phyloP scores from a whole-genome alignment of 1,140 invertebrate genomes.

The Drosophila bocqueti region DNA sequence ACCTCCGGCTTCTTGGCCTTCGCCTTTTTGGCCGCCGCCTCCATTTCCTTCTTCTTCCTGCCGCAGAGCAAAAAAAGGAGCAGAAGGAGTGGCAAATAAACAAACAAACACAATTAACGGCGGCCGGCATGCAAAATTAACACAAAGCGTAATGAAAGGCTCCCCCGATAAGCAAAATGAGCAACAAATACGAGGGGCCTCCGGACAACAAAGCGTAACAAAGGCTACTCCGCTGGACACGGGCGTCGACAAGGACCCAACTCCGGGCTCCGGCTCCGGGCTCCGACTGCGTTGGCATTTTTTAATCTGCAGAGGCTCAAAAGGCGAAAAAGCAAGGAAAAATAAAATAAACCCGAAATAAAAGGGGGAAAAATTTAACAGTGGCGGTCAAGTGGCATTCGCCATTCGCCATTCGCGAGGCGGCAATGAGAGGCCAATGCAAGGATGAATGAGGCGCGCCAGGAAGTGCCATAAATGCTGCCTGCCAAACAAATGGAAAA shows the following conservation, averaged over 20 bases:
- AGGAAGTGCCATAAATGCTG: constrained; percentile 81
- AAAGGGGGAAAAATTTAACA: constrained; percentile 43
- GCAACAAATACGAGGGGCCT: constrained; percentile 59
- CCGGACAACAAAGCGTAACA: constrained; percentile 64
- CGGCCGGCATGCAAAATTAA: constrained; percentile 70
- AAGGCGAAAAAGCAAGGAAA: constrained; percentile 24
- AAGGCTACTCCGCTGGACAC: constrained; percentile 49
- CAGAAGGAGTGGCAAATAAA: constrained; percentile 49
- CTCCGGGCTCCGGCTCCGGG: constrained; percentile 25
- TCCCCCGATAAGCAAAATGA: constrained; percentile 81
- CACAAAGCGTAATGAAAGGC: constrained; percentile 82
- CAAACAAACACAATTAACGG: constrained; percentile 77
- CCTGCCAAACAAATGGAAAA: constrained; percentile 64
- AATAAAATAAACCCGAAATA: constrained; percentile 27
- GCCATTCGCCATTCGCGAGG: constrained; percentile 23
- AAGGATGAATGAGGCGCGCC: constrained; percentile 59
- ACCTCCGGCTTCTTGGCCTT: constrained; percentile 37
- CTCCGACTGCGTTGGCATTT: constrained; percentile 55
- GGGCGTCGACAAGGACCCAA: constrained; percentile 34
- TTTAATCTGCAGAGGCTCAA: constrained; percentile 64
- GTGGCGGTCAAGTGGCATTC: constrained; percentile 71
- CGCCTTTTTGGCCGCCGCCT: constrained; percentile 62
- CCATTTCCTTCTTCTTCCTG: constrained; percentile 62
- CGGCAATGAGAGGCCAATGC: constrained; percentile 49
- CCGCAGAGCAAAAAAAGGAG: constrained; percentile 3